Evolutionary conservation across 2,888 invertebrate genomes (phyloP), one percentile per base, ranked within the genome.

Genomic region (Drosophila yooni): DNA sequence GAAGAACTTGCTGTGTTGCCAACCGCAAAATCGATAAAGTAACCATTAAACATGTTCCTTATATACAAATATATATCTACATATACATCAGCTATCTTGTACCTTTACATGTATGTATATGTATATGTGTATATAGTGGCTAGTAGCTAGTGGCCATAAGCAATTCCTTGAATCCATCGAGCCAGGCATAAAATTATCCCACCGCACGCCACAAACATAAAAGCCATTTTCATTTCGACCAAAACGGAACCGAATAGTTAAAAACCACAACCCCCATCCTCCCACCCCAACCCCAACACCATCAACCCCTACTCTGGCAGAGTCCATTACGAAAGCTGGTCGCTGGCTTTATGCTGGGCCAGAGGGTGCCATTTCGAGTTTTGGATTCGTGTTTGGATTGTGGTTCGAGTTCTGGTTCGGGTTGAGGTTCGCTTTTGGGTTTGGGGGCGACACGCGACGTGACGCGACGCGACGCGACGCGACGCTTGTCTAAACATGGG

Each of bases 191-290:
- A 87, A 87, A 87, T 89, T 90, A 87, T 82, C 88, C 57, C 82
- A 76, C 69, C 69, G 82, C 86, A 87, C 86, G 87, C 87, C 75
- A 87, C 76, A 61, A 75, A 58, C 82, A 82, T 89, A 90, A 89
- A 90, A 89, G 80, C 91, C 87, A 87, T 90, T 90, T 87, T 87
- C 85, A 84, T 90, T 90, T 90, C 70, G 52, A 68, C 79, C 60
- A 63, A 59, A 79, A 62, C 81, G 78, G 71, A 76, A 70, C 75
- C 43, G 40, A 53, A 51, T 27, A 34, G 53, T 36, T 46, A 54
- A 52, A 46, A 46, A n/a, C 60, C 59, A 68, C 58, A 18, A 29
- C 15, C 60, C 59, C 48, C 52, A 51, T 3, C 7, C 43, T 40
- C 15, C 31, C 50, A 56, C 43, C 46, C 18, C 8, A 38, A 34